Percentiles rank a stretch among this genome's conserved stretches.
Evolutionary conservation across 2,113 vertebrate genomes (phyloP).

Genomic region (Baryphthengus martii): DNA sequence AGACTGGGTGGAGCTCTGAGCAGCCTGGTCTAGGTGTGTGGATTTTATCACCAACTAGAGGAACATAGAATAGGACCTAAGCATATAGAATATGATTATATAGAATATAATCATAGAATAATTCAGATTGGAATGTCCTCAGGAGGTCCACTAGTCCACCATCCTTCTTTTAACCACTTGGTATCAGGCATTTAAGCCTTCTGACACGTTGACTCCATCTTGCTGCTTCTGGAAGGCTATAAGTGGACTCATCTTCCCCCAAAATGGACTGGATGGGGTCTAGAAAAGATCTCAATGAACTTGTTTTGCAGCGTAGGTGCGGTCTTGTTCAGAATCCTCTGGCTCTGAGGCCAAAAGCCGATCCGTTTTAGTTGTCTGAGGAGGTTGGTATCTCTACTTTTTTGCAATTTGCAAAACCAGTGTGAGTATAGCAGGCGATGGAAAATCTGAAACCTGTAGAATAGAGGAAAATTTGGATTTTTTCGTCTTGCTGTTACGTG

Average conservation of each 20-base stretch:
- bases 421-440: background rate
- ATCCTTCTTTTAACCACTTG: fast-evolving
- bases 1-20: no score
- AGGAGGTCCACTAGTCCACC: background rate
- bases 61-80: background rate
- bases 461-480: background rate
- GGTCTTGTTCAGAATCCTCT: background rate
- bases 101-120: background rate
- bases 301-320: background rate
- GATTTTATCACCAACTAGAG: no score
- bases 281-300: background rate
- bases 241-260: background rate
- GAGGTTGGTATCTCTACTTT: background rate
- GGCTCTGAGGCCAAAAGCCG: background rate
- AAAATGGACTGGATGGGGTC: background rate
- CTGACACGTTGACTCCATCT: background rate
- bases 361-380: background rate
- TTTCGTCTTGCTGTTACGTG: background rate
- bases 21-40: no score
- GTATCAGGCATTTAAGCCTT: background rate
- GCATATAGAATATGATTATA: no score
- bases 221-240: background rate
- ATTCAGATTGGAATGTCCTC: background rate
- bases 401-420: background rate
- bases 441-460: background rate